Base-by-base conservation (phyloP, 2,113 vertebrate species). In the Proteles cristata region DNA sequence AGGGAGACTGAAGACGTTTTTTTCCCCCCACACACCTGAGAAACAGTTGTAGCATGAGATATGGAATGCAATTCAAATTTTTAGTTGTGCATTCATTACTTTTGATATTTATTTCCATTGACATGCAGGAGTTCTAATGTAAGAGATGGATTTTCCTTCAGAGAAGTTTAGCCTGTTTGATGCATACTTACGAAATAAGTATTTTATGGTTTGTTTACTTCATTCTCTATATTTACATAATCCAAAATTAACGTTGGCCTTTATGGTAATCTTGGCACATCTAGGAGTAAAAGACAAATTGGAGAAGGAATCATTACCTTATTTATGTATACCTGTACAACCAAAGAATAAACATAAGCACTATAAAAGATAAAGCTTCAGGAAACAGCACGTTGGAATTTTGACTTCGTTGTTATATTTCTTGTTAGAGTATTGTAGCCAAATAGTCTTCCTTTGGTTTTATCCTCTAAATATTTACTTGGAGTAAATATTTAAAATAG, bases 351-450 rank as follows among this genome's bases (percentile, higher is more conserved):
- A 98, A 98, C 65, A 4, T 0, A 25, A 96, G 61, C 68, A 39
- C 43, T 85, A 68, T 94, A 97, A 98, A 98, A 76, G 88, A 97
- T 94, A 97, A 98, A 97, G 98, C 90, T 55, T 77, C 96, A 98
- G 95, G 97, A 97, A 98, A 97, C 96, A 98, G 97, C 98, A 73
- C 90, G 66, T 95, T 96, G 45, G 93, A 89, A 85, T 98, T 98
- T 94, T 91, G 96, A 69, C 89, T 97, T 93, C 86, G n/a, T 93
- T 97, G 88, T 96, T 65, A 0, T 91, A 85, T 97, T 97, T 98
- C 96, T 98, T 65, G 58, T 76, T 94, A 76, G 68, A 90, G 25
- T 82, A 79, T 88, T 58, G 39, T 79, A 69, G 68, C 97, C 96
- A 96, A 96, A 90, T 35, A 61, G 81, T 63, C 28, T 69, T 92